Evolutionary conservation across 2,113 vertebrate genomes (phyloP), one percentile per base, ranked within the genome.

Genomic region (Anguilla japonica): DNA sequence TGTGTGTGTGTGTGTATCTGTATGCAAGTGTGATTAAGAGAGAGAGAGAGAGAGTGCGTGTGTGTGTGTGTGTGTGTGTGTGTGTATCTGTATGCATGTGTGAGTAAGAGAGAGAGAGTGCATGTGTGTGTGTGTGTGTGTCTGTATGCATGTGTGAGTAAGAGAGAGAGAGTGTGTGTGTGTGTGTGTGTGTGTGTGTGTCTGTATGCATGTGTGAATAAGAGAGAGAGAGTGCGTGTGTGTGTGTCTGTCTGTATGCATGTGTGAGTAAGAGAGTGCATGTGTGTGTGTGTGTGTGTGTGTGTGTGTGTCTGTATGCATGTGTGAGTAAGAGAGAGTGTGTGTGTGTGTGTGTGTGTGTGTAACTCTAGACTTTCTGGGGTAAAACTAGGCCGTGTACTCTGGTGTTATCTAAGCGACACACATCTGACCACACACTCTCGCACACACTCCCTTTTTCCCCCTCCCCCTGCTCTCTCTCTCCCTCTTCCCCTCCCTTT

Each of bases 401-500:
- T 26, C 67, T 75, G 71, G 71, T 75, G 71, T 75, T 75, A 75
- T 75, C 71, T 75, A 75, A 75, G 71, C 71, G 34, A 5, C 26
- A 2, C 13, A 75, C n/a, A 75, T 34, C 71, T 75, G 71, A 75
- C 71, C 71, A 67, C 60, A 34, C 34, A 34, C 34, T 34, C 34
- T 34, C 34, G 1, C 34, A 26, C 22, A 34, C 26, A 75, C 26
- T 34, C 34, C 34, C 34, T 34, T 34, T 34, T 34, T 34, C 34
- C 34, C 34, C 34, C 34, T 34, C 34, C 34, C 34, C 50, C 13
- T 11, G 1, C 8, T 53, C 50, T 53, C 7, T 6, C 50, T 14
- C 50, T 14, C 50, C 50, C 34, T 34, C 34, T 34, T 34, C 34
- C 34, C 34, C 34, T 85, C 90, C 88, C 75, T 89, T 84, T 88